Evolutionary conservation across 2,888 invertebrate genomes (phyloP), one percentile per base, ranked within the genome.

Genomic region (Onchidella celtica): DNA sequence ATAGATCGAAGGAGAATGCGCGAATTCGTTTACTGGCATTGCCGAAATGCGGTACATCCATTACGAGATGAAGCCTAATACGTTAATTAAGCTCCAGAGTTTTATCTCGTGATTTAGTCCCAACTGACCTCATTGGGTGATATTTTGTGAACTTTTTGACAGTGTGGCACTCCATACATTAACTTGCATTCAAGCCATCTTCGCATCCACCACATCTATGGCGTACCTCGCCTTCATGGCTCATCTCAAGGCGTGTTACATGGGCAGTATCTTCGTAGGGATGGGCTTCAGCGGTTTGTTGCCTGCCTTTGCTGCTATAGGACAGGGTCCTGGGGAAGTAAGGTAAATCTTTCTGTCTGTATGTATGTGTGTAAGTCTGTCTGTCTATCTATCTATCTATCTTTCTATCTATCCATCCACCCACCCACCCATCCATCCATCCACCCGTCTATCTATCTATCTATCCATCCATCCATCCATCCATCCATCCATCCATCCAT

Each of bases 151-250:
- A n/a, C 34, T 27, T 32, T 24, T 38, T 38, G 27, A 17, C 76
- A 77, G 81, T 21, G 55, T 81, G 24, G 76, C 76, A 11, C 68
- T 81, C 21, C 29, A 77, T 2, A 34, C 21, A 0, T 29, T 81
- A 29, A 80, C 80, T 0, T 74, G 55, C 29, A 27, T 11, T 68
- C 80, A 74, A 40, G n/a, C 74, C 32, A 55, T 74, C 9, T 74
- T 80, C 29, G 79, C 80, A n/a, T 47, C 72, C 92, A 96, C 96
- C 24, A 96, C 97, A 86, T 96, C 97, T 0, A 96, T 97, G 83
- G 94, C 97, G 21, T 97, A 96, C 91, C 95, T 97, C 94, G 97
- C 97, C 17, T 97, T 96, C 92, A 95, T 97, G 95, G 95, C 93
- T 0, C 88, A 91, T 87, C 97, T 96, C 91, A 90, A 92, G 24